phyloP scores from a whole-genome alignment of 1,140 invertebrate genomes.

The Agrypnia vestita region DNA sequence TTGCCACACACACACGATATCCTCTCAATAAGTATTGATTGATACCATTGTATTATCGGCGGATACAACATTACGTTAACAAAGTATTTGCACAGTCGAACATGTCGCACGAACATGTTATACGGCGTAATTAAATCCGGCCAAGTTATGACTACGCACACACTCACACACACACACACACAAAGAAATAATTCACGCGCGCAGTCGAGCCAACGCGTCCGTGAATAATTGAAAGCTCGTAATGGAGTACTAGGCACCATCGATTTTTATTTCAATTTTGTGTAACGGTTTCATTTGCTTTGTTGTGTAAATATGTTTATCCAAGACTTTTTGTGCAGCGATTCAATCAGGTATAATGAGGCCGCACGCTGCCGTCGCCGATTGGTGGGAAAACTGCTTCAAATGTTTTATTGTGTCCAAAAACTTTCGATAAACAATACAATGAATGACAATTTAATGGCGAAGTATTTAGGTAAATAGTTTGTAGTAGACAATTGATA shows the following conservation, averaged over 20 bases:
- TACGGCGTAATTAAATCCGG: constrained; percentile 13
- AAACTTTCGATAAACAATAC: no score
- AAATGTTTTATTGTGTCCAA: no score
- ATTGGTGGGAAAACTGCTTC: not conserved
- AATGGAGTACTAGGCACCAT: constrained; percentile 40
- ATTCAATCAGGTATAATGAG: constrained; percentile 35
- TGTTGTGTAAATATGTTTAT: constrained; percentile 47
- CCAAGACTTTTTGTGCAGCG: constrained; percentile 14
- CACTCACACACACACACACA: constrained; percentile 9
- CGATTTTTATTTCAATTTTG: constrained; percentile 55
- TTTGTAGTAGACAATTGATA: no score
- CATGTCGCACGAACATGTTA: constrained; percentile 46
- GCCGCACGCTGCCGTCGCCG: constrained; percentile 2
- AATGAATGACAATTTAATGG: no score
- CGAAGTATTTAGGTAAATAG: no score
- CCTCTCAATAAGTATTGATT: constrained; percentile 56
- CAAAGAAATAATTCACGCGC: no score
- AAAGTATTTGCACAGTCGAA: constrained; percentile 24
- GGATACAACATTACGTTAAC: constrained; percentile 48
- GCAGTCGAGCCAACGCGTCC: not conserved
- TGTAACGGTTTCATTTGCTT: constrained; percentile 50
- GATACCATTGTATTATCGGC: constrained; percentile 58
- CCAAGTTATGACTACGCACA: not conserved
- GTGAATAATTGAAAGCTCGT: constrained; percentile 57
- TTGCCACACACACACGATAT: constrained; percentile 37